Conservation (phyloP, 1,140 invertebrate genomes). For the Acyrthosiphon pisum region DNA sequence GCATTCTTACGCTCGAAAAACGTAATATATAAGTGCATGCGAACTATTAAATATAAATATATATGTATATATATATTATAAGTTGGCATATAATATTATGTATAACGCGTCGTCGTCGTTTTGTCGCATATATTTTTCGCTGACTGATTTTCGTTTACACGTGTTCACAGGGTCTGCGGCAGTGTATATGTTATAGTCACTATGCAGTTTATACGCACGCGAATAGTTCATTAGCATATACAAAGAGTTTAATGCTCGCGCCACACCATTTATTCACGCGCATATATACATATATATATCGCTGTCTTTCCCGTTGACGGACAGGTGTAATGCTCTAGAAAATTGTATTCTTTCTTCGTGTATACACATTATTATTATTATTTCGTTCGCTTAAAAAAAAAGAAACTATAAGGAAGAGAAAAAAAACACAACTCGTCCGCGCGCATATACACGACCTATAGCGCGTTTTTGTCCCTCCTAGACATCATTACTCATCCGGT, state of each 20-base stretch:
- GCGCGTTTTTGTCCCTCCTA: constrained; percentile 53
- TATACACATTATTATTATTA: constrained; percentile 42
- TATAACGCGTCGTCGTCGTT: not conserved
- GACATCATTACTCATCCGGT: constrained; percentile 57
- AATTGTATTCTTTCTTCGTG: constrained; percentile 55
- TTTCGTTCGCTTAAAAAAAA: constrained; percentile 35
- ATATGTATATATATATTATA: not conserved
- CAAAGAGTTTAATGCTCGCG: constrained; percentile 14
- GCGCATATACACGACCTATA: constrained; percentile 27
- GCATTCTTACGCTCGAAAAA: not conserved
- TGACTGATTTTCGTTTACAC: constrained; percentile 12
- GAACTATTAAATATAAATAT: not conserved
- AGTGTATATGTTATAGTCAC: not conserved
- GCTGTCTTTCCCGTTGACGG: constrained; percentile 36
- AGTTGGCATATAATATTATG: not conserved
- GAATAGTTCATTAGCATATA: constrained; percentile 39
- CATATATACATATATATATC: not conserved
- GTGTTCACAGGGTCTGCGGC: not conserved
- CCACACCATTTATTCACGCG: constrained; percentile 27
- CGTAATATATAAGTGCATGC: constrained; percentile 1
- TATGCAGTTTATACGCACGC: not conserved
- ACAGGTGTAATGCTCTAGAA: constrained; percentile 57
- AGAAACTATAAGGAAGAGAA: not conserved
- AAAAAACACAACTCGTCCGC: constrained; percentile 7
- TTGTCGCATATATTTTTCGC: constrained; percentile 5